phyloP scores from a whole-genome alignment of 2,888 invertebrate genomes.

The Ferdinandea cuprea region DNA sequence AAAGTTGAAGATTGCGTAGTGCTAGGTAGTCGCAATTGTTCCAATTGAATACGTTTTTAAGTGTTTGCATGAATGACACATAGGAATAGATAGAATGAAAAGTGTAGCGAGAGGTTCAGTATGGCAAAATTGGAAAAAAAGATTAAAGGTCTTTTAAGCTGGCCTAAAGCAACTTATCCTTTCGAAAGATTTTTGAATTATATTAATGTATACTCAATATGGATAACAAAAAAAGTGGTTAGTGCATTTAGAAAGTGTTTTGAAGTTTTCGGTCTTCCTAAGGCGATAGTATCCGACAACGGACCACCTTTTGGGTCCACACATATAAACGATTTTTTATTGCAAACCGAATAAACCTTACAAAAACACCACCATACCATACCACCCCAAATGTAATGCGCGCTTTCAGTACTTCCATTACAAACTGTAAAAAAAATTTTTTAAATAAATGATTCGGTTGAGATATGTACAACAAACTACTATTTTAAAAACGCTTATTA shows the following conservation, averaged over 20 bases:
- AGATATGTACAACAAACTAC: constrained; percentile 22
- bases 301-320: no score
- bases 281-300: no score
- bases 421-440: background rate
- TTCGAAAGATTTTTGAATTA: constrained; percentile 56
- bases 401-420: background rate
- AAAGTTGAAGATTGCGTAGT: constrained; percentile 40
- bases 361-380: background rate
- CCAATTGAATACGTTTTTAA: constrained; percentile 62
- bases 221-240: constrained; percentile 27
- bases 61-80: constrained; percentile 76
- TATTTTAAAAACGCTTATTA: background rate
- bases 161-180: constrained; percentile 39
- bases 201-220: constrained; percentile 23
- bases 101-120: constrained; percentile 76
- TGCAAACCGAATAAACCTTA: background rate
- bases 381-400: no score
- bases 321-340: no score
- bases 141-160: constrained; percentile 29
- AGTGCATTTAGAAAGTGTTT: no score
- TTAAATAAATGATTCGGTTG: constrained; percentile 29
- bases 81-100: constrained; percentile 77
- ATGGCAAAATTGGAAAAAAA: constrained; percentile 69
- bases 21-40: constrained; percentile 59
- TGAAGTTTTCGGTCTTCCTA: no score